Evolutionary conservation across 2,888 invertebrate species (phyloP), one percentile per base, ranked within the genome.

Genomic region (Chouioia cunea): DNA sequence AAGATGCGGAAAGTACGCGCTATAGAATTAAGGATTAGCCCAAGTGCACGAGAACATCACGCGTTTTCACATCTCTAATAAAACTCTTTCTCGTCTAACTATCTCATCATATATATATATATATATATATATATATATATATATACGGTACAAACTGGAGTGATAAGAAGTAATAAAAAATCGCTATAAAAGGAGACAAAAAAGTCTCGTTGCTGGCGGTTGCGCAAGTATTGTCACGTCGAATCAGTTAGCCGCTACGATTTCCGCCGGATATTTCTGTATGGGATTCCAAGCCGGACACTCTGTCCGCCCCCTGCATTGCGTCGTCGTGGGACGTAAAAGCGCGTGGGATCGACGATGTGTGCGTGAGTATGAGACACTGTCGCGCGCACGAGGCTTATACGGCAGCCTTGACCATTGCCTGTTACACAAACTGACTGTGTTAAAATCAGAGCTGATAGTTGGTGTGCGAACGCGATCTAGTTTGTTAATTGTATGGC

Each of bases 331-430:
- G 77, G 77, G 79, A 74, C 73, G 77, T 69, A 71, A 62, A 71
- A 76, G 70, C 76, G 82, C 82, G 82, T 82, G 81, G 82, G 81
- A 81, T 81, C 80, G 60, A 68, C 66, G 71, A 65, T 0, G n/a
- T n/a, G 54, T 47, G 44, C 20, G 47, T 46, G 36, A 27, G n/a
- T 43, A 15, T 16, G 36, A 53, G 27, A 22, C 12, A 12, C 22
- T 20, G 22, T 15, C 27, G 62, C 44, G 52, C 22, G 52, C 27
- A 16, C 69, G 64, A 59, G 36, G 36, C 36, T 36, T 36, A 36
- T 36, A 36, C 36, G 36, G 36, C 36, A 36, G 36, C 36, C 36
- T 36, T 36, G 36, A 36, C 36, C 36, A 36, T 36, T 36, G 36
- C 36, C 36, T 36, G 36, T 12, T 36, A 36, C 12, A 36, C 36